Evolutionary conservation across 2,888 invertebrate genomes (phyloP), one percentile per base, ranked within the genome.

Genomic region (Cactoblastis cactorum): DNA sequence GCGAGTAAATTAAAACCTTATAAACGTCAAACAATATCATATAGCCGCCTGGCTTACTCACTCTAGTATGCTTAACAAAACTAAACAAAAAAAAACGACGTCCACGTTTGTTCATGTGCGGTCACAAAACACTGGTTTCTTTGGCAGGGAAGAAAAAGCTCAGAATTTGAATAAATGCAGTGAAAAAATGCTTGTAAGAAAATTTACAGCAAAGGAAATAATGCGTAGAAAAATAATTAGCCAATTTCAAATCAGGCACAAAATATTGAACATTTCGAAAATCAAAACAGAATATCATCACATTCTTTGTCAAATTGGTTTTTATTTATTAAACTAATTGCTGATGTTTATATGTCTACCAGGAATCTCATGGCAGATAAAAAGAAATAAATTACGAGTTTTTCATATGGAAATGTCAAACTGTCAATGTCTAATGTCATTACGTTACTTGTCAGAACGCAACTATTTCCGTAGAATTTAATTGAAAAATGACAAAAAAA

Each of bases 11-110:
- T 38, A 49, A 28, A 28, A 28, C 46, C 45, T 45, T 48, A 47
- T 47, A 47, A 53, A 55, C 50, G 51, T 45, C 41, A 51, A 57
- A 39, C n/a, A 56, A 62, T 61, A 61, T 61, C 59, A 61, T 63
- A 63, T 61, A 64, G 58, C 54, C 53, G 53, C 49, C 49, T 33
- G 47, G 52, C 53, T 24, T 41, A 50, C 37, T 19, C 22, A 17
- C 15, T 28, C 24, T 43, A 14, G 43, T 43, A 43, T 52, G 39
- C 39, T 39, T 39, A 41, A 46, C 28, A 41, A 18, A 22, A 38
- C 41, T 49, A 46, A 52, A 50, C 53, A 51, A 55, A 56, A 52
- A 52, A 41, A 50, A 56, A 57, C 53, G 51, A 50, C 50, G 43
- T 39, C 33, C 51, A 55, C 50, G 53, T 54, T 60, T 60, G 59